Conservation (phyloP, 2,888 invertebrate genomes). For the Dryococelus australis region DNA sequence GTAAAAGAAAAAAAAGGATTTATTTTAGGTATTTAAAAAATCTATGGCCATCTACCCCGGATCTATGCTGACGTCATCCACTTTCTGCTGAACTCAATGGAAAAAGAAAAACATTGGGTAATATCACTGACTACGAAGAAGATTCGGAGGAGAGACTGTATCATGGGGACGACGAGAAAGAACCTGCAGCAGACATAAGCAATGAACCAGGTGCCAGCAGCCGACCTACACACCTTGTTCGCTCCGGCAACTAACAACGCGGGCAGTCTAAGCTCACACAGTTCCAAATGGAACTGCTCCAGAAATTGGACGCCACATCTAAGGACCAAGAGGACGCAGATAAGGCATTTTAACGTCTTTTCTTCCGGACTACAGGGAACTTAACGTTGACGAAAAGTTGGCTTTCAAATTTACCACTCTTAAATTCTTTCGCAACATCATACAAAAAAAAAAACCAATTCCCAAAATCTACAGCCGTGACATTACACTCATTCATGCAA, state of each 20-base stretch:
- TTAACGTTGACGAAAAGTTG: neutral
- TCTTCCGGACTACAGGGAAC: neutral
- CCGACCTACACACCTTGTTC: neutral
- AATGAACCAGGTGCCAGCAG: neutral
- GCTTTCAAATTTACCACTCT: neutral
- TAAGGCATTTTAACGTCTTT: neutral
- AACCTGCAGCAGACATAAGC: neutral
- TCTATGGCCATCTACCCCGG: too few species aligned
- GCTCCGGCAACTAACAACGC: neutral
- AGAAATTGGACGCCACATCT: neutral
- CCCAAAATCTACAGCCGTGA: neutral
- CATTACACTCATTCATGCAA: too few species aligned
- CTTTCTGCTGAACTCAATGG: neutral
- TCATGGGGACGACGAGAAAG: neutral
- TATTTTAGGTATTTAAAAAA: too few species aligned
- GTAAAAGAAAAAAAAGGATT: too few species aligned
- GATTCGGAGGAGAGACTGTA: neutral
- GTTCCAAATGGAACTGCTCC: neutral
- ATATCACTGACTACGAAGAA: neutral
- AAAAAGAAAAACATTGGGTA: neutral
- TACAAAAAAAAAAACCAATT: neutral
- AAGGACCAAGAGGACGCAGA: neutral
- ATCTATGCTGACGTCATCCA: neutral
- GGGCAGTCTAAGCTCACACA: neutral
- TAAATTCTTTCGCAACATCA: neutral